Base-by-base conservation (phyloP, 2,888 invertebrate species). In the Laspeyria flexula region DNA sequence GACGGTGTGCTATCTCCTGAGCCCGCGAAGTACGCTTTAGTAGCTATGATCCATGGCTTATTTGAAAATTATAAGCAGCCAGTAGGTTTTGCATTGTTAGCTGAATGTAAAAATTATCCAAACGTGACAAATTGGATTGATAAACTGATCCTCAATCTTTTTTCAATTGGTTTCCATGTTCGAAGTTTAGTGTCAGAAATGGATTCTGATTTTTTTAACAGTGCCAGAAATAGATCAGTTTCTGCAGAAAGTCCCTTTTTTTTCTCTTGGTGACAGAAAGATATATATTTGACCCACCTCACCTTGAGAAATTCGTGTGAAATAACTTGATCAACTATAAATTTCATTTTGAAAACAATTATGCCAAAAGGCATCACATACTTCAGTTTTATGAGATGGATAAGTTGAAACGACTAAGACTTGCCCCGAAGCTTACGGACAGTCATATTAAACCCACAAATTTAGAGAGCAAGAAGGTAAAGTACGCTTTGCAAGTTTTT, bases 211-310 rank as follows among this genome's bases (percentile, higher is more conserved):
- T 44, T 67, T 6, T 47, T 58, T 3, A 61, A 55, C 0, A 45
- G 35, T 4, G 52, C 61, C 9, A 68, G 55, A 54, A 11, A 41
- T 21, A 38, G 37, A 11, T n/a, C 6, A 21, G 6, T 37, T 2
- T 29, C 29, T 3, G 18, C 11, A 1, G 23, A 42, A 35, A 31
- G 3, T 13, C 6, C 73, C 3, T 72, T 59, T 52, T 73, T 71
- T 30, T 43, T 34, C 45, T 7, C 29, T 74, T 11, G 50, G 56
- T 43, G 30, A 42, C 10, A 40, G 16, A 42, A 75, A 75, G 50
- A 72, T 71, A 47, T 67, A 68, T 35, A 62, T 74, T 68, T 60
- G 71, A 73, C 45, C 47, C 62, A 27, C 67, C 63, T 0, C 61
- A 68, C 48, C 42, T 73, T 0, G 57, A 74, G 6, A 73, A 70